Evolutionary conservation across 2,888 invertebrate species (phyloP).

Genomic region (Nipponacmea schrenckii): DNA sequence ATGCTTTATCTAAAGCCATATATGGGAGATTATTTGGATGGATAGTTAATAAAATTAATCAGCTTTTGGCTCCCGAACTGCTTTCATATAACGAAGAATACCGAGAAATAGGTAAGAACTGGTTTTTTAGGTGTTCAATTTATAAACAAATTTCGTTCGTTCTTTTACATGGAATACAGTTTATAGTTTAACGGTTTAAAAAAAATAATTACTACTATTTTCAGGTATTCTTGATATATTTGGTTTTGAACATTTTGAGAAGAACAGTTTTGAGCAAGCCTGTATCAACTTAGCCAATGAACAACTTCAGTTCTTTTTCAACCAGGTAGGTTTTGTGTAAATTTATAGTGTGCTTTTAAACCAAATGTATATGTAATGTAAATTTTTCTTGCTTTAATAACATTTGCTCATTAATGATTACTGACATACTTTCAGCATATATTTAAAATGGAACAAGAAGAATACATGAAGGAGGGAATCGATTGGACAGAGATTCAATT

Average conservation of each 20-base stretch:
- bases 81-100: slow-evolving; percentile 28
- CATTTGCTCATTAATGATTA: background rate
- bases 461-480: slow-evolving; percentile 62
- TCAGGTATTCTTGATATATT: slow-evolving; percentile 65
- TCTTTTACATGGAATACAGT: too few species aligned
- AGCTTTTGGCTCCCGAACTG: slow-evolving; percentile 63
- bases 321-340: slow-evolving; percentile 45
- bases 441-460: slow-evolving; percentile 65
- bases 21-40: slow-evolving; percentile 70
- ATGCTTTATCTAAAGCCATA: slow-evolving; percentile 69
- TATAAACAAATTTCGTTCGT: too few species aligned
- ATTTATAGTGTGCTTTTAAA: background rate
- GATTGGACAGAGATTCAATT: slow-evolving; percentile 64
- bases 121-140: too few species aligned
- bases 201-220: background rate
- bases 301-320: slow-evolving; percentile 66
- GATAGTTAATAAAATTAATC: slow-evolving; percentile 70
- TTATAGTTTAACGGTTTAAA: too few species aligned
- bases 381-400: background rate
- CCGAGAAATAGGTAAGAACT: slow-evolving; percentile 48
- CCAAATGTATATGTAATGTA: background rate
- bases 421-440: slow-evolving; percentile 53
- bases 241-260: slow-evolving; percentile 66
- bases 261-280: slow-evolving; percentile 66
- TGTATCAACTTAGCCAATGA: slow-evolving; percentile 67